Evolutionary conservation across 2,888 invertebrate genomes (phyloP), one percentile per base, ranked within the genome.

Genomic region (Smittia aterrima): DNA sequence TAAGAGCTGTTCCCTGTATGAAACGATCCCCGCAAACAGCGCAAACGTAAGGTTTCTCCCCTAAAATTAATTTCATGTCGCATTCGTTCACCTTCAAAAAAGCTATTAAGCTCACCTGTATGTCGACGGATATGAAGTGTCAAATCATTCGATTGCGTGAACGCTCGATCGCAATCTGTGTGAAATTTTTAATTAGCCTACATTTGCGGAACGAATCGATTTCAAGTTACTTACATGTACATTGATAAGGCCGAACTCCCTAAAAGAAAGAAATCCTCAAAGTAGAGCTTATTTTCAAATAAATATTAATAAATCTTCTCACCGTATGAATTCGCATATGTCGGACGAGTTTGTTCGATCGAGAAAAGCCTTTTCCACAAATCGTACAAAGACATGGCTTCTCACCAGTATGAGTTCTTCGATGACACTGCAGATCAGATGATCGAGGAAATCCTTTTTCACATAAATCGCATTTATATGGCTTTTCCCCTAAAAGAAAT

Each of bases 81-180:
- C 2, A 47, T 7, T 47, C 18, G 18, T 2, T 13, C 7, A 47
- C 11, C 3, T 4, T 16, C 11, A 6, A 6, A 47, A 18, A 11
- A 47, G n/a, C 53, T 6, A 47, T 11, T 6, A 47, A 47, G n/a
- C 47, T 47, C 87, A 0, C 90, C 90, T 0, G 90, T 90, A 79
- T 90, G 90, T 0, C 90, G 83, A 0, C 90, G 85, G 78, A 90
- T 87, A 79, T 90, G 90, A 16, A 90, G 79, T 0, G 89, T 89
- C 67, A 90, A 82, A 78, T 90, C 90, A 79, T 90, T 90, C 70
- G 90, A 90, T 80, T 90, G 90, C 0, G 90, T 88, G 79, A 90
- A 90, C 25, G 82, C 81, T 75, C 82, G 82, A 24, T 82, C 81
- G 72, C 83, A 83, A 66, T 81, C 72, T 72, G 13, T 3, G 25